Percentiles rank a stretch among this genome's conserved stretches.
Evolutionary conservation across 2,888 invertebrate species (phyloP).

Genomic region (Griposia aprilina): DNA sequence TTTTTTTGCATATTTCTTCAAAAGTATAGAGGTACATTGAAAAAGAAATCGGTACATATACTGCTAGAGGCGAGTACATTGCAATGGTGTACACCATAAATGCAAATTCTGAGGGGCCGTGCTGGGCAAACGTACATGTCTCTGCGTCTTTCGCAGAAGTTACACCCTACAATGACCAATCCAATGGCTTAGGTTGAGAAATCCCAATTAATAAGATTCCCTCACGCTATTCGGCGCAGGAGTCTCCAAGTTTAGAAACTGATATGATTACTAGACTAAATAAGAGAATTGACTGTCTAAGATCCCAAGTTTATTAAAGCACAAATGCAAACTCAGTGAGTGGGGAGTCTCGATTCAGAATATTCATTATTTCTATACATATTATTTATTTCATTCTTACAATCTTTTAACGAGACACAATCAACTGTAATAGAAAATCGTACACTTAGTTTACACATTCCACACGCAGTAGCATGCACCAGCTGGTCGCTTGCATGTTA

Average conservation of each 20-base stretch:
- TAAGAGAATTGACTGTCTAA: not conserved
- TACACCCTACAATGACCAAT: not conserved
- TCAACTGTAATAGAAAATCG: not conserved
- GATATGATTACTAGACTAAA: not conserved
- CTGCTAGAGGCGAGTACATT: no score
- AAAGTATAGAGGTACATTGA: no score
- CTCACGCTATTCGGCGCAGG: not conserved
- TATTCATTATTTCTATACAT: not conserved
- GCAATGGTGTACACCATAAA: no score
- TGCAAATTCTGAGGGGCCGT: no score
- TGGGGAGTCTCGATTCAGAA: not conserved
- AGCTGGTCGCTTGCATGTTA: constrained; percentile 25
- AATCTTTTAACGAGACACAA: not conserved
- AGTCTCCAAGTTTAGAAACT: not conserved
- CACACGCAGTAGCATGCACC: constrained; percentile 3
- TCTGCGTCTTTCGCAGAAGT: not conserved
- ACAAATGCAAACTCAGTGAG: not conserved
- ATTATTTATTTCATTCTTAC: not conserved
- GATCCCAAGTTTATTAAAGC: not conserved
- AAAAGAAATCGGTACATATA: no score
- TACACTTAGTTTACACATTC: constrained; percentile 17
- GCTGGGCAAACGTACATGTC: no score
- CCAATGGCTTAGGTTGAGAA: not conserved
- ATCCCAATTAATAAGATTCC: no score
- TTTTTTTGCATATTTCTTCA: no score